These are phyloP conservation scores for Tyto alba DNA, from an alignment of 2,113 vertebrate species.

Conservation along the genomic window DNA sequence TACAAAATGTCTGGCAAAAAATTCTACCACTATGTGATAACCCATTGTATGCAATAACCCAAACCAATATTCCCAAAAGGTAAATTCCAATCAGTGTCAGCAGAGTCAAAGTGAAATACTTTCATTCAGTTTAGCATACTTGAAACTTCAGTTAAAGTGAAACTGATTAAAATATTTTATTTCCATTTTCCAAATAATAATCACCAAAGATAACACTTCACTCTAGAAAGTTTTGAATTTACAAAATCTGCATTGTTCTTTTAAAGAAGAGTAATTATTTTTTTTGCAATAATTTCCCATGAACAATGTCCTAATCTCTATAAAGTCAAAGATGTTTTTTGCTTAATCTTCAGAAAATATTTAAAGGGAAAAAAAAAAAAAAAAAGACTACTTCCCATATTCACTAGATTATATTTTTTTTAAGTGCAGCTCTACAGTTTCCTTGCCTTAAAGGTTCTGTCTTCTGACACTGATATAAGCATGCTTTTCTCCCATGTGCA, in stretches of 20 bases:
- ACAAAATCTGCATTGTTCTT: background rate
- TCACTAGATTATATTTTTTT: background rate
- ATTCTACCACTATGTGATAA: background rate
- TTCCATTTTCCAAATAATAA: background rate
- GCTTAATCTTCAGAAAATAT: background rate
- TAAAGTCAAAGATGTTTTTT: background rate
- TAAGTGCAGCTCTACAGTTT: background rate
- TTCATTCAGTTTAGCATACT: background rate
- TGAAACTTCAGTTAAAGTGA: background rate
- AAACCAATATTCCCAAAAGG: background rate
- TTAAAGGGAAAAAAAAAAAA: background rate
- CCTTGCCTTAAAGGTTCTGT: slow-evolving; percentile 84
- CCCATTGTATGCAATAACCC: background rate
- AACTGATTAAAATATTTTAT: background rate
- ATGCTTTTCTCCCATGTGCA: slow-evolving; percentile 75
- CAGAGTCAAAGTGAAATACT: background rate
- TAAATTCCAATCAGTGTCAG: background rate
- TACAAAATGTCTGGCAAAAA: background rate
- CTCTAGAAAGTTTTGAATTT: background rate
- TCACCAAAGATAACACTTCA: background rate
- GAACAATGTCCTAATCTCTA: background rate
- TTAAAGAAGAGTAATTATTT: background rate
- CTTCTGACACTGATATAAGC: slow-evolving; percentile 84
- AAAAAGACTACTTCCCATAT: background rate
- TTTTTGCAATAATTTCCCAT: background rate